Conservation (phyloP, 2,888 invertebrate species). For the Auanema freiburgensis region DNA sequence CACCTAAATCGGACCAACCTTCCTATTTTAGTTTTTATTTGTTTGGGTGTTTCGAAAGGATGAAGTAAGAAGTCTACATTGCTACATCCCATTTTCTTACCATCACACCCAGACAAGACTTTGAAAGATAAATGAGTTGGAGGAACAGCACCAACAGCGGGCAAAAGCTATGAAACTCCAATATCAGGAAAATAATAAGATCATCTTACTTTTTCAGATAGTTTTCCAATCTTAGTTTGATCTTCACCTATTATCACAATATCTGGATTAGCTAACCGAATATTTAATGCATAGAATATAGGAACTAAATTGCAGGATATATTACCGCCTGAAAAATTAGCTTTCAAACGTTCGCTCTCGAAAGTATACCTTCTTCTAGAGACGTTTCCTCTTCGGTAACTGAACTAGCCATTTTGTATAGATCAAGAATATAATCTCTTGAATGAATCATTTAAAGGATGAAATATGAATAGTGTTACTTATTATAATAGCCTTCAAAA, state of each 20-base stretch:
- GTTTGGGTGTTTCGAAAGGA: conserved; percentile 57
- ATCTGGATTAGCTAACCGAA: conserved; percentile 29
- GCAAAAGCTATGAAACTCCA: conserved; percentile 31
- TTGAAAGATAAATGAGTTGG: conserved; percentile 35
- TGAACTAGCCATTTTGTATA: conserved; percentile 61
- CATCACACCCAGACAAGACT: conserved; percentile 47
- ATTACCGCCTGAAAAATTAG: conserved; percentile 22
- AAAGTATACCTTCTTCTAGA: conserved; percentile 36
- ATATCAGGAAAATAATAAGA: conserved; percentile 4
- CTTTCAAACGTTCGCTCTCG: not conserved
- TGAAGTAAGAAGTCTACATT: conserved; percentile 51
- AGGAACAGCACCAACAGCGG: conserved; percentile 29
- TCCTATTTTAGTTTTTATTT: conserved; percentile 53
- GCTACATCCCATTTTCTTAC: conserved; percentile 47
- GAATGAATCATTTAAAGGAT: too few relatives aligned
- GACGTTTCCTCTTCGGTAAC: conserved; percentile 57
- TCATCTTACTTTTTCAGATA: conserved; percentile 29
- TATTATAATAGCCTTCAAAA: conserved; percentile 33
- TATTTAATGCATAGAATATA: conserved; percentile 41
- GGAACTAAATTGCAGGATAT: conserved; percentile 44
- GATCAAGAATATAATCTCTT: conserved; percentile 58
- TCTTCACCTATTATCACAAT: conserved; percentile 37
- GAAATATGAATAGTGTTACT: conserved; percentile 17
- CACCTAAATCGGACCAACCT: conserved; percentile 12
- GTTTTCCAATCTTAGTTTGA: conserved; percentile 17